Evolutionary conservation across 2,888 invertebrate genomes (phyloP), one percentile per base, ranked within the genome.

Genomic region (Carpatolechia fugitivella): DNA sequence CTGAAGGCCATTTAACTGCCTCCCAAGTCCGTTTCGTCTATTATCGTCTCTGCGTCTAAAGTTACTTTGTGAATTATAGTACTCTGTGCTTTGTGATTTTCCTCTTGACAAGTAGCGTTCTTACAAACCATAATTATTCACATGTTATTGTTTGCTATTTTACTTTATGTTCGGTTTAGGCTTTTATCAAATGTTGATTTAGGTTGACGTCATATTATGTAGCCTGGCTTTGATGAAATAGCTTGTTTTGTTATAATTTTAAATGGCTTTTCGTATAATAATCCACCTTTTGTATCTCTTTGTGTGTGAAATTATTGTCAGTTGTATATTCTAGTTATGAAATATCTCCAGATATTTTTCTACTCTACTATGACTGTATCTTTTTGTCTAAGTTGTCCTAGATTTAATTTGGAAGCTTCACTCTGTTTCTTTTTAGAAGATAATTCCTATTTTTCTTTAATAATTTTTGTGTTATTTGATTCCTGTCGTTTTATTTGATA

Each of bases 61-160:
- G 24, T 52, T 24, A 44, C 52, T 44, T 44, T 38, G 38, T 14
- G 24, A 44, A n/a, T n/a, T n/a, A n/a, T n/a, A n/a, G n/a, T n/a
- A n/a, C n/a, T n/a, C n/a, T n/a, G n/a, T n/a, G n/a, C n/a, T n/a
- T n/a, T n/a, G n/a, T n/a, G n/a, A n/a, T n/a, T 54, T 54, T 54
- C 35, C 20, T 20, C 16, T 18, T 18, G 14, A 29, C 20, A 40
- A 46, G 50, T 29, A 20, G 40, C 24, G n/a, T 16, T 54, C 40
- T 31, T 16, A 30, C 14, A 38, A 48, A 54, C 54, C 24, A 8
- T 36, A 54, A 41, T 38, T 50, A 38, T 50, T 38, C 38, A 20
- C 29, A 29, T 44, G 6, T n/a, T 44, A 13, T 33, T 44, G 49
- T 35, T 49, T 49, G n/a, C 35, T 49, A 13, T 35, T 35, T 11